A percentile compares a stretch with the other conserved stretches of the same genome.
Conservation (phyloP, 2,113 vertebrate genomes). For the Tetraodon nigroviridis region DNA sequence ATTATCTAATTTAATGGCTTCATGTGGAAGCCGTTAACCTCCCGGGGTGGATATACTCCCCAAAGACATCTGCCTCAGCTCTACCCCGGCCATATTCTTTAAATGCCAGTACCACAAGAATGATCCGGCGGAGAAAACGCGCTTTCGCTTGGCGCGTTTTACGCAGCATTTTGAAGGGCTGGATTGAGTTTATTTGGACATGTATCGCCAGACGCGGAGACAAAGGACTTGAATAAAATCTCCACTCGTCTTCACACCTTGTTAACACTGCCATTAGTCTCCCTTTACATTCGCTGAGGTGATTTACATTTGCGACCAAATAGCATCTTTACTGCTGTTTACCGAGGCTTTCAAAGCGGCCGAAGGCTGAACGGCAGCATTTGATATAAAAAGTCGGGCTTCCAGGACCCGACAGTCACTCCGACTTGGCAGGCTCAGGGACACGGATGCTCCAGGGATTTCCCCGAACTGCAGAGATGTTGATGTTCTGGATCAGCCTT, state of each 20-base stretch:
- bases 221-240: slow-evolving; percentile 49
- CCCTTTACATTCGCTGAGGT: slow-evolving; percentile 80
- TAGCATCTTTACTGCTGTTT: slow-evolving; percentile 77
- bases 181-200: slow-evolving; percentile 46
- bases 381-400: slow-evolving; percentile 75
- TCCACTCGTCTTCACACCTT: slow-evolving; percentile 78
- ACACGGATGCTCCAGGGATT: slow-evolving; percentile 13
- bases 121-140: background rate
- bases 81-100: background rate
- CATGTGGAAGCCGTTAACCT: slow-evolving; percentile 69
- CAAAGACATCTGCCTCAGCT: slow-evolving; percentile 5
- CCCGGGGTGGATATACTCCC: slow-evolving; percentile 62
- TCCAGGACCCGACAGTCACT: slow-evolving; percentile 45
- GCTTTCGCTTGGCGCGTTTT: background rate
- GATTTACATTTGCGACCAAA: slow-evolving; percentile 81
- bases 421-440: slow-evolving; percentile 21
- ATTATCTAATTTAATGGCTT: slow-evolving; percentile 77
- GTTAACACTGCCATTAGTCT: slow-evolving; percentile 80
- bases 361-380: slow-evolving; percentile 25
- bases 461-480: slow-evolving; percentile 41
- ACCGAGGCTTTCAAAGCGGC: slow-evolving; percentile 40
- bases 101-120: background rate
- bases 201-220: slow-evolving; percentile 55
- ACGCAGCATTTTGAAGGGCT: background rate
- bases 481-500: slow-evolving; percentile 32